phyloP scores from a whole-genome alignment of 2,113 vertebrate genomes.

The Murina feae region DNA sequence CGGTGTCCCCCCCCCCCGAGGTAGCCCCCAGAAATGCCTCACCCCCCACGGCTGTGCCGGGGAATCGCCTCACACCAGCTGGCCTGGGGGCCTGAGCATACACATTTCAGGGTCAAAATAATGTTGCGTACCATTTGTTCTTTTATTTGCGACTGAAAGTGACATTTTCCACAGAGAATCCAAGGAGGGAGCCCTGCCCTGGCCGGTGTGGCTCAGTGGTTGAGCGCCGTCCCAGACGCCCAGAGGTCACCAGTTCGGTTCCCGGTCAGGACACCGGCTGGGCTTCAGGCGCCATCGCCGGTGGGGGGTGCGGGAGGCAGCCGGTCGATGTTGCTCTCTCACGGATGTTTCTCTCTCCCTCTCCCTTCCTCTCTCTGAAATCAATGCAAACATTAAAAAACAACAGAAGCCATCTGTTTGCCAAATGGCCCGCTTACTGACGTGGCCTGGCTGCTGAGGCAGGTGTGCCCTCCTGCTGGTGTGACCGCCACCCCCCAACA shows the following conservation, averaged over 20 bases:
- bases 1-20: neutral
- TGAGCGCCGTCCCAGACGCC: too few species aligned
- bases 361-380: neutral
- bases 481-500: rapidly evolving
- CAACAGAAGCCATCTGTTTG: too few species aligned
- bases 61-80: neutral
- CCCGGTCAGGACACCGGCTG: neutral
- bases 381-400: neutral
- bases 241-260: neutral
- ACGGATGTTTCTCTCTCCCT: neutral
- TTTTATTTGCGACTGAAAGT: neutral
- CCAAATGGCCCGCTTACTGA: rapidly evolving
- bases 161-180: neutral
- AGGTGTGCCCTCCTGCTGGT: neutral
- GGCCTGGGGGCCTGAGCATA: neutral
- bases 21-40: neutral
- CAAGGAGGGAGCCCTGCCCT: neutral
- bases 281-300: neutral
- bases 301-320: neutral
- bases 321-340: neutral
- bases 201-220: neutral
- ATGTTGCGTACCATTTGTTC: neutral
- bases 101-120: neutral
- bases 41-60: neutral
- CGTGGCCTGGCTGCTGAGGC: neutral